phyloP scores from a whole-genome alignment of 1,140 invertebrate genomes.

The Mizuhopecten yessoensis region DNA sequence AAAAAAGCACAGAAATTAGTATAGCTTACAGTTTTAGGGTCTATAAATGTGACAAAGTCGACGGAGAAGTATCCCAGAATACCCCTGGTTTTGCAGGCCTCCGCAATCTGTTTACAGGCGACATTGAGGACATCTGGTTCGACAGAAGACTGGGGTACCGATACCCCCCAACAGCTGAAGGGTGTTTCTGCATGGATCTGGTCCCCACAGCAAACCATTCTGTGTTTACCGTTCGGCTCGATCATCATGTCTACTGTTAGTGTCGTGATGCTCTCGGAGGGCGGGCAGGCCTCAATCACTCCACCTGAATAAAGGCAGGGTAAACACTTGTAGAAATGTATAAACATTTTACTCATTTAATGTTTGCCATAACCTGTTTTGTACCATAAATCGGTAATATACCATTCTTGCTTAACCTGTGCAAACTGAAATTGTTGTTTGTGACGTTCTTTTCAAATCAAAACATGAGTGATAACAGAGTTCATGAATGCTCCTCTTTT shows the following conservation, averaged over 20 bases:
- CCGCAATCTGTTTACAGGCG: conserved; percentile 77
- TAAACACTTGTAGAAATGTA: not conserved
- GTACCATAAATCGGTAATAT: too few species aligned
- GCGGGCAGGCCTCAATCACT: conserved; percentile 83
- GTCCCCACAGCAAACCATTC: conserved; percentile 80
- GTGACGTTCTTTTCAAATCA: too few species aligned
- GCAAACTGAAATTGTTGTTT: too few species aligned
- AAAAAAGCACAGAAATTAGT: not conserved
- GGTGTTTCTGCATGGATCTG: conserved; percentile 82
- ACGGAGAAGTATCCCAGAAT: conserved; percentile 82
- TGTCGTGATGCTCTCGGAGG: conserved; percentile 81
- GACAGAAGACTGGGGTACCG: conserved; percentile 82
- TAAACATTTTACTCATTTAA: too few species aligned
- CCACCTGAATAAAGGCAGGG: conserved; percentile 78
- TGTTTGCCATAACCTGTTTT: too few species aligned
- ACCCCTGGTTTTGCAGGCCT: conserved; percentile 80
- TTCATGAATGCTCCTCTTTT: too few species aligned
- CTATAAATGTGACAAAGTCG: conserved; percentile 83
- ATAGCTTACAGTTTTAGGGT: conserved; percentile 78
- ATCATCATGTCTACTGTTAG: conserved; percentile 82
- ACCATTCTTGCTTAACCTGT: too few species aligned
- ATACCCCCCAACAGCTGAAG: conserved; percentile 82
- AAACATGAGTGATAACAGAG: too few species aligned
- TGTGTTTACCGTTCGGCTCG: conserved; percentile 79
- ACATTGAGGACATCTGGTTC: conserved; percentile 80